phyloP scores from a whole-genome alignment of 2,797 vertebrate species.

The Momotus momota region DNA sequence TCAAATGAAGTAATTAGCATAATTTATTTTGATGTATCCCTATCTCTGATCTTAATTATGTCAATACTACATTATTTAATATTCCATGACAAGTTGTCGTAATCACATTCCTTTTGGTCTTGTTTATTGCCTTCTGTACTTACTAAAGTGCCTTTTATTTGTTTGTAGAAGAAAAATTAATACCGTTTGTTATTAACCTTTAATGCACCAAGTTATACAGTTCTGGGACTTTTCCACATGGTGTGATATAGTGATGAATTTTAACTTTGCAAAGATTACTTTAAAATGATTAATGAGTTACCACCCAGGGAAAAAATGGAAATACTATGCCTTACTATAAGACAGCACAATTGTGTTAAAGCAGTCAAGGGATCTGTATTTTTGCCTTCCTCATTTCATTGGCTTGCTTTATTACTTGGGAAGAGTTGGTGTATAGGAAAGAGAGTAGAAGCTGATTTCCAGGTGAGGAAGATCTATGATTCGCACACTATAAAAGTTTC shows the following conservation, averaged over 20 bases:
- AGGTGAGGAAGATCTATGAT: neutral
- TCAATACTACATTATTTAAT: constrained; percentile 56
- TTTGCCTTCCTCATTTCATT: neutral
- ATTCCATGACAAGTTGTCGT: constrained; percentile 51
- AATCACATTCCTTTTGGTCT: constrained; percentile 12
- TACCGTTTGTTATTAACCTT: constrained; percentile 9
- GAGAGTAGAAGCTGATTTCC: neutral
- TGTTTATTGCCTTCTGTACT: constrained; percentile 22
- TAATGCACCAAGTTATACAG: neutral
- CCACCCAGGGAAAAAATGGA: neutral
- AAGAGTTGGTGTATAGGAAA: neutral
- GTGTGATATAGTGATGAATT: neutral
- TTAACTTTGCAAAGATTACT: neutral
- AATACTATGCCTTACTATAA: neutral
- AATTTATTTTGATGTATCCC: constrained; percentile 54
- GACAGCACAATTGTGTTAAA: neutral
- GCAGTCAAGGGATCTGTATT: neutral
- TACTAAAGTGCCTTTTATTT: constrained; percentile 32
- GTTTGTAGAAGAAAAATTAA: neutral
- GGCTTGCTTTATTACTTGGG: neutral
- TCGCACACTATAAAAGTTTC: neutral
- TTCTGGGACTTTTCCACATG: neutral
- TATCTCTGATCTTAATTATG: constrained; percentile 65
- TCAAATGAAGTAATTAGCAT: constrained; percentile 68
- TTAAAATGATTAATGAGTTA: neutral